Percentiles rank a stretch among this genome's conserved stretches.
phyloP scores from a whole-genome alignment of 2,888 invertebrate genomes.

The Trichopoda pennipes region DNA sequence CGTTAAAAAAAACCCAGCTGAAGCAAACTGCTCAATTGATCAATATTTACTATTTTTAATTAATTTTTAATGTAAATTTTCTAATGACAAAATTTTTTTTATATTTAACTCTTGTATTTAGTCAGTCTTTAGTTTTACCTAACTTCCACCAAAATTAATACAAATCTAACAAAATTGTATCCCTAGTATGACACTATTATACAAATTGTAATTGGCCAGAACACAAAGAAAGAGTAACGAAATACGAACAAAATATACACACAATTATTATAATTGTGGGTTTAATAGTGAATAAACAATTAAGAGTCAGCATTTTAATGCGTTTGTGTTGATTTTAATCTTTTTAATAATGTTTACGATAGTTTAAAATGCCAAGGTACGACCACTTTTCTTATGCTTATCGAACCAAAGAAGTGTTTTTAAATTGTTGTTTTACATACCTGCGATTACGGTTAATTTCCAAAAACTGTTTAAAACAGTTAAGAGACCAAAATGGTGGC shows the following conservation, averaged over 20 bases:
- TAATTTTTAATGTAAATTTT: slow-evolving; percentile 40
- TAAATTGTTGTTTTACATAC: not conserved
- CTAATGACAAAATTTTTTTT: not conserved
- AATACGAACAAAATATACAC: slow-evolving; percentile 36
- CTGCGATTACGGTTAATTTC: slow-evolving; percentile 35
- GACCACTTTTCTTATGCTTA: slow-evolving; percentile 25
- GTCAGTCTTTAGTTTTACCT: slow-evolving; percentile 68
- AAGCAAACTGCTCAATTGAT: slow-evolving; percentile 15
- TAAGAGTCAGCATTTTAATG: slow-evolving; percentile 11
- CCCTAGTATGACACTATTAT: slow-evolving; percentile 38
- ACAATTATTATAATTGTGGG: slow-evolving; percentile 65
- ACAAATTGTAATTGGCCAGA: slow-evolving; percentile 22
- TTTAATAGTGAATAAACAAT: slow-evolving; percentile 39
- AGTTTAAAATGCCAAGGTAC: slow-evolving; percentile 42
- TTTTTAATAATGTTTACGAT: slow-evolving; percentile 55
- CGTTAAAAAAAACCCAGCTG: not conserved
- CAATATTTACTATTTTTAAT: slow-evolving; percentile 57
- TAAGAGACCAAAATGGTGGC: slow-evolving; percentile 28
- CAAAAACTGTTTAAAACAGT: slow-evolving; percentile 36
- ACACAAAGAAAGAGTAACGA: slow-evolving; percentile 10
- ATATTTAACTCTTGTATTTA: slow-evolving; percentile 8
- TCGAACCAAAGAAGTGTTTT: slow-evolving; percentile 33
- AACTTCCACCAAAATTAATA: slow-evolving; percentile 70
- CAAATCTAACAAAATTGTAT: slow-evolving; percentile 45
- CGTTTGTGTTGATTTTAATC: slow-evolving; percentile 52